These are phyloP conservation scores for Pachypanchax playfairii DNA, from an alignment of 2,113 vertebrate species.

Conservation along the genomic window DNA sequence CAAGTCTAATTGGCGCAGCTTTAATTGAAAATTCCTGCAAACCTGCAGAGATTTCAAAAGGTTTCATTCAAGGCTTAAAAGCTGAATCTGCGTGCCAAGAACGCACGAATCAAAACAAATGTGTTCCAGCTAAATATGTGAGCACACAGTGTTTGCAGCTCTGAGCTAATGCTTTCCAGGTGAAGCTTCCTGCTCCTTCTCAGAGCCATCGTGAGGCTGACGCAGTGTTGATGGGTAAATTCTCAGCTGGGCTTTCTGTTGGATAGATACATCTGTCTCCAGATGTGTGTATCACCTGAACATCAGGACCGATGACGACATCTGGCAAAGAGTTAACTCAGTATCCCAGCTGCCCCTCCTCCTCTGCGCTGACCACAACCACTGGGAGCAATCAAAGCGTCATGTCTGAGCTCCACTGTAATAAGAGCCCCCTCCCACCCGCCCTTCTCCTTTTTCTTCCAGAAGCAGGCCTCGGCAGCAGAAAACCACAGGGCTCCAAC, in stretches of 20 bases:
- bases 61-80: neutral
- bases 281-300: constrained; percentile 14
- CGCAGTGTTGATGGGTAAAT: constrained; percentile 28
- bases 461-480: constrained; percentile 49
- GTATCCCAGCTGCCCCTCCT: constrained; percentile 14
- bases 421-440: constrained; percentile 49
- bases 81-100: neutral
- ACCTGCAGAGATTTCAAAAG: constrained; percentile 2
- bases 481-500: constrained; percentile 70
- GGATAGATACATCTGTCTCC: constrained; percentile 20
- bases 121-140: constrained; percentile 9
- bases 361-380: constrained; percentile 66
- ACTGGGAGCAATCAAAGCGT: constrained; percentile 75
- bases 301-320: constrained; percentile 60
- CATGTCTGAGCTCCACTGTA: constrained; percentile 67
- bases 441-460: constrained; percentile 33
- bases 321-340: constrained; percentile 60
- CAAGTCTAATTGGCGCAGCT: neutral
- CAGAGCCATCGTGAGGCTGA: neutral
- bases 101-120: constrained; percentile 11
- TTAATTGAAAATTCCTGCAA: neutral
- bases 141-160: neutral
- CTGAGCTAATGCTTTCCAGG: neutral
- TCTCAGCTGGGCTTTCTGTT: constrained; percentile 21
- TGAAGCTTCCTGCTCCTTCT: constrained; percentile 9